phyloP scores from a whole-genome alignment of 2,113 vertebrate genomes.

The Charadrius vociferus region DNA sequence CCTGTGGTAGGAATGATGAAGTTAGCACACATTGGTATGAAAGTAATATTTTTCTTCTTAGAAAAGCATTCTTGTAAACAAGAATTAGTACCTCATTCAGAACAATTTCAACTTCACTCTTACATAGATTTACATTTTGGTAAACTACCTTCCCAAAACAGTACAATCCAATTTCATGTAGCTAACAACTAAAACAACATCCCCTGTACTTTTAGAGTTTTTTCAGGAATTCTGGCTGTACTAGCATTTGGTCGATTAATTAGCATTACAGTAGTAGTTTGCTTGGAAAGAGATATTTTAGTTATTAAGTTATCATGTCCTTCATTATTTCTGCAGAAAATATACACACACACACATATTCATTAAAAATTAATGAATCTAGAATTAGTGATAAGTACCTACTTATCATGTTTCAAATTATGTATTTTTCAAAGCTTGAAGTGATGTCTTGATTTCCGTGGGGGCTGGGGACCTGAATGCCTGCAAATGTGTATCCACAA shows the following conservation, averaged over 20 bases:
- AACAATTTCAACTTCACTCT: not conserved
- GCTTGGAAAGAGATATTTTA: not conserved
- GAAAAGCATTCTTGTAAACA: not conserved
- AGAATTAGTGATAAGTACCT: not conserved
- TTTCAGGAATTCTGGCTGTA: slow-evolving; percentile 37
- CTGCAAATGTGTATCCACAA: not conserved
- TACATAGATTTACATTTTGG: not conserved
- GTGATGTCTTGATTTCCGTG: not conserved
- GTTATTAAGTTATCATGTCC: not conserved
- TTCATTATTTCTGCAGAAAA: slow-evolving; percentile 34
- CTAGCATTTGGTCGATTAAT: not conserved
- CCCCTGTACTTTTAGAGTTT: not conserved
- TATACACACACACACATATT: not conserved
- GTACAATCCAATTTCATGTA: slow-evolving; percentile 16
- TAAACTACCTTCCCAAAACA: not conserved
- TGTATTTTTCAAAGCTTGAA: not conserved
- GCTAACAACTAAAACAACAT: not conserved
- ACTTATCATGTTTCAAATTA: not conserved
- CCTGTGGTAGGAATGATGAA: not conserved
- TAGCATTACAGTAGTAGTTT: not conserved
- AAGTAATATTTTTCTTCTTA: not conserved
- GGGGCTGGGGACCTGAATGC: too few species aligned
- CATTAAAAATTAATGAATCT: slow-evolving; percentile 1
- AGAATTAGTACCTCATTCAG: not conserved
- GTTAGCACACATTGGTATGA: not conserved